These are phyloP conservation scores for Tachina fera DNA, from an alignment of 2,888 invertebrate species.

Conservation along the genomic window DNA sequence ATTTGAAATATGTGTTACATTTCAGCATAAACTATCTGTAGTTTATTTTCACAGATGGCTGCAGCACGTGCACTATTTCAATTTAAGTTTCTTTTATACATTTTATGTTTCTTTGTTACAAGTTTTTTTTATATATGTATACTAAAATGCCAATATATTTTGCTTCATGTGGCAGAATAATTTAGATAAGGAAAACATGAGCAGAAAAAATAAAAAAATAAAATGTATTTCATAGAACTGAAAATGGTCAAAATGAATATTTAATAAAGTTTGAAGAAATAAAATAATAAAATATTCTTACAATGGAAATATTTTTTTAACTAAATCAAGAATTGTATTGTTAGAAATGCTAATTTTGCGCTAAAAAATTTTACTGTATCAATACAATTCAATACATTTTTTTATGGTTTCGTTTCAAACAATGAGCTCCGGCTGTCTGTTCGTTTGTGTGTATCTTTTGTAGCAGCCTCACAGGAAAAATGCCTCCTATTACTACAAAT, in stretches of 20 bases:
- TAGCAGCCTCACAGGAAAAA: too few relatives aligned
- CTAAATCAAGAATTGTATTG: too few relatives aligned
- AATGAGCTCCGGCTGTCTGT: too few relatives aligned
- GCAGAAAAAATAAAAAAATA: not conserved
- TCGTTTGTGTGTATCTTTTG: too few relatives aligned
- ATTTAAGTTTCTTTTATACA: constrained; percentile 10
- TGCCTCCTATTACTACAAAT: too few relatives aligned
- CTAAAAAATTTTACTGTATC: not conserved
- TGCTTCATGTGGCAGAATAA: constrained; percentile 45
- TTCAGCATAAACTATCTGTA: not conserved
- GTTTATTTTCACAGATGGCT: constrained; percentile 3
- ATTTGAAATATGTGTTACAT: constrained; percentile 15
- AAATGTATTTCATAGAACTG: not conserved
- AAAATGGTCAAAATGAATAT: not conserved
- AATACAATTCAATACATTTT: too few relatives aligned
- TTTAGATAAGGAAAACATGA: not conserved
- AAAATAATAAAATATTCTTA: not conserved
- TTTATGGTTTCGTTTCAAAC: too few relatives aligned
- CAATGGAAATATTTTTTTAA: too few relatives aligned
- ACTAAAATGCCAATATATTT: constrained; percentile 63
- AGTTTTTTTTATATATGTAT: constrained; percentile 1
- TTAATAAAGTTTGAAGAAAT: not conserved
- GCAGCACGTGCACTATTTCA: constrained; percentile 39
- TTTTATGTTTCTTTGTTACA: constrained; percentile 19
- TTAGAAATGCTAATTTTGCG: too few relatives aligned